A percentile compares a stretch with the other conserved stretches of the same genome.
These are phyloP conservation scores for Antedon mediterranea DNA, from an alignment of 53 echinoderm and acorn worm species.

Conservation along the genomic window DNA sequence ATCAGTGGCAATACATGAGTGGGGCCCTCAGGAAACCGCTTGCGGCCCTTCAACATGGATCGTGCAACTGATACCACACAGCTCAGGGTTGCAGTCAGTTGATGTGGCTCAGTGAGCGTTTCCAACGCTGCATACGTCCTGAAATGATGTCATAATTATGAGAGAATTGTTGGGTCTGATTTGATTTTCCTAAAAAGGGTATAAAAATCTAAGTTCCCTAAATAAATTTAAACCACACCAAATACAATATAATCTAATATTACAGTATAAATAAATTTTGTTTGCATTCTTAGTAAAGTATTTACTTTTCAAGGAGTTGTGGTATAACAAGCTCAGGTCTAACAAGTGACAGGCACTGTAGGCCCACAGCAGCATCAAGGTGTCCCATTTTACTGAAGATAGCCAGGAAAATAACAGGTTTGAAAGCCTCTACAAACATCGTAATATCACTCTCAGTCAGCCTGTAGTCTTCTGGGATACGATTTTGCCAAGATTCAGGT, in stretches of 20 bases:
- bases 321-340: constrained; percentile 86
- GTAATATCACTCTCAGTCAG: constrained; percentile 75
- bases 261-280: neutral
- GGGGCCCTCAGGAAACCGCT: constrained; percentile 74
- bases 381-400: constrained; percentile 95
- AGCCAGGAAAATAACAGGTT: constrained; percentile 64
- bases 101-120: constrained; percentile 83
- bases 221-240: no score
- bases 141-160: no score
- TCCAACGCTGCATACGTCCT: constrained; percentile 83
- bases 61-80: constrained; percentile 64
- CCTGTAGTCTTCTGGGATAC: constrained; percentile 47
- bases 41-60: constrained; percentile 60
- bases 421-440: constrained; percentile 73
- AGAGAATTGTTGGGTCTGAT: no score
- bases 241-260: no score
- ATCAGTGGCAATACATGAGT: constrained; percentile 74
- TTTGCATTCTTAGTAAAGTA: neutral
- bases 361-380: constrained; percentile 69
- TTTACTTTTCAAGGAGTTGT: constrained; percentile 80
- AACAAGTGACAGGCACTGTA: constrained; percentile 59
- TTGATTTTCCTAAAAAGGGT: no score
- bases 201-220: no score
- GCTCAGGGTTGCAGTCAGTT: constrained; percentile 79
- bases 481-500: constrained; percentile 58